Conservation (phyloP, 1,140 invertebrate genomes). For the Bombus waltoni region DNA sequence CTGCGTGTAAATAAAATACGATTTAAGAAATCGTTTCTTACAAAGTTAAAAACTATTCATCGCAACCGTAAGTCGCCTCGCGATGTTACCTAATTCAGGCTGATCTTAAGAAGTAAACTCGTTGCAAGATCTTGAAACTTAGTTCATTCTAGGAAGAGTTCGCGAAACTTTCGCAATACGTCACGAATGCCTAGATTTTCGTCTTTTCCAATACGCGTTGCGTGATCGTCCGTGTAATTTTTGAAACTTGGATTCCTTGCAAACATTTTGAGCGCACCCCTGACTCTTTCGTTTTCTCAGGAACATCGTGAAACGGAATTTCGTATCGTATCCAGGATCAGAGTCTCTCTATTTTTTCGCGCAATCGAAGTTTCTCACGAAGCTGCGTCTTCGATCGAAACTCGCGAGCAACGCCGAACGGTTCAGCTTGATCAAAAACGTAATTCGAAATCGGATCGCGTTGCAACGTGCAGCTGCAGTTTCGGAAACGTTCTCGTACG, state of each 20-base stretch:
- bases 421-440: background rate
- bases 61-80: conserved; percentile 20
- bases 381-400: background rate
- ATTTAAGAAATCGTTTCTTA: background rate
- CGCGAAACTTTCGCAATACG: conserved; percentile 42
- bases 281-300: background rate
- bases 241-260: conserved; percentile 16
- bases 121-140: conserved; percentile 40
- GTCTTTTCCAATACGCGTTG: background rate
- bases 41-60: background rate
- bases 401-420: background rate
- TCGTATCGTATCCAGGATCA: no score
- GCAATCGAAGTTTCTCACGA: background rate
- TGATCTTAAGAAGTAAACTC: conserved; percentile 38
- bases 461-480: background rate
- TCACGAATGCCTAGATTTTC: conserved; percentile 11
- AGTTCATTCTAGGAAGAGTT: conserved; percentile 39
- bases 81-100: conserved; percentile 35
- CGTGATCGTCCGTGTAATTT: conserved; percentile 10
- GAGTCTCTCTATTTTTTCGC: background rate
- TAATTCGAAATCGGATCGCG: background rate
- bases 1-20: background rate
- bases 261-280: conserved; percentile 5
- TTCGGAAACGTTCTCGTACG: background rate
- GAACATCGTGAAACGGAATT: no score